Percentiles rank a stretch among this genome's conserved stretches.
These are phyloP conservation scores for Drosophila falleni DNA, from an alignment of 2,888 invertebrate genomes.

Conservation along the genomic window DNA sequence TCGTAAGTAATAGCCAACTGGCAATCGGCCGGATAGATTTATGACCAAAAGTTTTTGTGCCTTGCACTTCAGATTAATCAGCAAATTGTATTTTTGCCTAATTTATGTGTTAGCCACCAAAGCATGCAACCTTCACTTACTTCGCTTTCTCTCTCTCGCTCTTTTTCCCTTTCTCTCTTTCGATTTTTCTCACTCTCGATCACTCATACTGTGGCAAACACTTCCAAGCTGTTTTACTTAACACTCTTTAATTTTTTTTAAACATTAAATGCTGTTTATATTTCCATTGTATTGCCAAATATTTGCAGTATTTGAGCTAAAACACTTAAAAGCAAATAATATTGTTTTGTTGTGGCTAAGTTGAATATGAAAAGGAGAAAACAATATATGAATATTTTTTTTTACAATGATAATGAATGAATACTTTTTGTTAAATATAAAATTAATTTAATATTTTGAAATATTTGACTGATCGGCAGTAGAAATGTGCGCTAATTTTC, in stretches of 20 bases:
- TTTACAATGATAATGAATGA: background rate
- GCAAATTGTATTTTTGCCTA: conserved; percentile 78
- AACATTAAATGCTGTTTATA: conserved; percentile 10
- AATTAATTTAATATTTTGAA: background rate
- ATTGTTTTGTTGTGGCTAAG: background rate
- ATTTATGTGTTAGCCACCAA: conserved; percentile 66
- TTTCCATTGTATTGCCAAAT: conserved; percentile 27
- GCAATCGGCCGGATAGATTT: conserved; percentile 65
- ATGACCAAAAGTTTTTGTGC: conserved; percentile 73
- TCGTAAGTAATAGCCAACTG: conserved; percentile 17
- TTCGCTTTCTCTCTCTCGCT: background rate
- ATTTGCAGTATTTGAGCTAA: conserved; percentile 1
- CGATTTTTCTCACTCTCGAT: background rate
- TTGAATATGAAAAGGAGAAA: no score
- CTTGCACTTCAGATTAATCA: conserved; percentile 78
- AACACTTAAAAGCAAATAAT: conserved; percentile 19
- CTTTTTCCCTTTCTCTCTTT: background rate
- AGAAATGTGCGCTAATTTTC: background rate
- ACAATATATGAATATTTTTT: background rate
- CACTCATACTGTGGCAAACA: background rate
- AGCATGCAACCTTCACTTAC: background rate
- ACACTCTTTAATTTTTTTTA: background rate
- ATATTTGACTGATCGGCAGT: no score
- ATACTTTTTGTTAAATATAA: background rate
- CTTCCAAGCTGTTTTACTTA: background rate